phyloP scores from a whole-genome alignment of 2,888 invertebrate genomes.

The Coelopa pilipes region DNA sequence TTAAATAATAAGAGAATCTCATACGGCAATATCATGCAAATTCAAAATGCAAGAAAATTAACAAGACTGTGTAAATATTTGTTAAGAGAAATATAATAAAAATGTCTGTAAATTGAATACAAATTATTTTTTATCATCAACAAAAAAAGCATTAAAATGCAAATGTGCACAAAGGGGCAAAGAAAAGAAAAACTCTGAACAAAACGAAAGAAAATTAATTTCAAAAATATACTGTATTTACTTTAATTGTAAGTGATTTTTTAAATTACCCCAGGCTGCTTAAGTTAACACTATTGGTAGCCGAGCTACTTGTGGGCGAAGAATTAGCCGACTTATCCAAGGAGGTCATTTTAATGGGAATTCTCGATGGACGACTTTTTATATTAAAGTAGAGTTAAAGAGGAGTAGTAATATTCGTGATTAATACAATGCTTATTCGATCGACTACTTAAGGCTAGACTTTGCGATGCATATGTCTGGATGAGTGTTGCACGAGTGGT shows the following conservation, averaged over 20 bases:
- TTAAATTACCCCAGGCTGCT: slow-evolving; percentile 64
- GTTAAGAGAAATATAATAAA: neutral
- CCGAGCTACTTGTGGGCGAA: slow-evolving; percentile 63
- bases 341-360: slow-evolving; percentile 65
- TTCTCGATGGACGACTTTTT: slow-evolving; percentile 64
- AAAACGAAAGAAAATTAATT: slow-evolving; percentile 15
- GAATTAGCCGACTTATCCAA: slow-evolving; percentile 60
- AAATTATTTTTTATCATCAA: too few species aligned
- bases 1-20: too few species aligned
- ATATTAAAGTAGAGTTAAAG: slow-evolving; percentile 39
- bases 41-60: slow-evolving; percentile 17
- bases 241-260: slow-evolving; percentile 19
- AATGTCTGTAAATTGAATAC: neutral
- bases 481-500: slow-evolving; percentile 3
- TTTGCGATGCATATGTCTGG: slow-evolving; percentile 1
- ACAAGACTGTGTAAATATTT: slow-evolving; percentile 8
- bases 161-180: neutral
- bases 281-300: slow-evolving; percentile 59
- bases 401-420: slow-evolving; percentile 20
- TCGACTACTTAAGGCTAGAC: neutral
- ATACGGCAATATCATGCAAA: too few species aligned
- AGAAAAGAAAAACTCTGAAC: slow-evolving; percentile 10
- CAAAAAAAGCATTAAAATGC: slow-evolving; percentile 6
- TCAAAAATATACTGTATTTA: slow-evolving; percentile 26
- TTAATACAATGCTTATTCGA: neutral